These are phyloP conservation scores for Pagrus major DNA, from an alignment of 2,113 vertebrate species.

Conservation along the genomic window DNA sequence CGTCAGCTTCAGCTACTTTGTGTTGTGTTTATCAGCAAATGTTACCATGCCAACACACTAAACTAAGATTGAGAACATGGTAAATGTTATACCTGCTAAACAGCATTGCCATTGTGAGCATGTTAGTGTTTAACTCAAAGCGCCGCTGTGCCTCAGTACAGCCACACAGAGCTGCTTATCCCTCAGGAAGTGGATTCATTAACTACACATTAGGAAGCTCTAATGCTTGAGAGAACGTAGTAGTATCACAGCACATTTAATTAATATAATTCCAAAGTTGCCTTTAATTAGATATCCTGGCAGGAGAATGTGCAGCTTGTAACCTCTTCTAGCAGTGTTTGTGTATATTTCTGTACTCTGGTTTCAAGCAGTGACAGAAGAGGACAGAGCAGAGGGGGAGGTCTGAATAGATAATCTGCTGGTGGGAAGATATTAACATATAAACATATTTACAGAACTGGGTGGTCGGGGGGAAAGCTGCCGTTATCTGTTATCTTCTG, in stretches of 20 bases:
- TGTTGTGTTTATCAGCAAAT: neutral
- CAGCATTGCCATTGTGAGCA: neutral
- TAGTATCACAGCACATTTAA: neutral
- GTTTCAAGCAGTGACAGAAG: neutral
- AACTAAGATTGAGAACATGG: neutral
- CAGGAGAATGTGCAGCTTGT: neutral
- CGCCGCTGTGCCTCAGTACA: neutral
- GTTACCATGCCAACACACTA: neutral
- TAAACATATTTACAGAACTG: constrained; percentile 14
- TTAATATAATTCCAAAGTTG: neutral
- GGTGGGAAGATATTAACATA: constrained; percentile 5
- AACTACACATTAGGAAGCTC: neutral
- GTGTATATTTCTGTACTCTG: neutral
- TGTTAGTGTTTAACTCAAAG: neutral
- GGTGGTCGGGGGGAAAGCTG: neutral
- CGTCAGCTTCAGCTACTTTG: neutral
- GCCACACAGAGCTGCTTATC: neutral
- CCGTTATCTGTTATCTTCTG: neutral
- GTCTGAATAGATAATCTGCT: constrained; percentile 1
- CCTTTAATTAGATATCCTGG: neutral
- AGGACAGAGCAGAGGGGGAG: neutral
- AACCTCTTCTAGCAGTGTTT: neutral
- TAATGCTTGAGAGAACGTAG: neutral
- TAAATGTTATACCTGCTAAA: no score
- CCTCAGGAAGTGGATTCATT: constrained; percentile 7